Conservation (phyloP, 2,888 invertebrate species). For the Dicyrtoma fusca region DNA sequence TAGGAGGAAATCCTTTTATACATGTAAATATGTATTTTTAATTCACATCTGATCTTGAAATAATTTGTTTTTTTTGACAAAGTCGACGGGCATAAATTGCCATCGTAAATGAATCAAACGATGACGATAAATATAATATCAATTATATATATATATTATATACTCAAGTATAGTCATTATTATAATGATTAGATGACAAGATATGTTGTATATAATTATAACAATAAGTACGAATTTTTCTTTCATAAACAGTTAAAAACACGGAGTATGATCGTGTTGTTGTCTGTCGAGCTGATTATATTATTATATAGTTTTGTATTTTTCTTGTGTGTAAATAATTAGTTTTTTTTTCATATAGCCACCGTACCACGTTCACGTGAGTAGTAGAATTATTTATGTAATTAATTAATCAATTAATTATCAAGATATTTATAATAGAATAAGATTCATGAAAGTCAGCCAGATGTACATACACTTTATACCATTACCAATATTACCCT, state of each 20-base stretch:
- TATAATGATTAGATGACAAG: slow-evolving; percentile 35
- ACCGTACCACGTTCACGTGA: no score
- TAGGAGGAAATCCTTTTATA: slow-evolving; percentile 26
- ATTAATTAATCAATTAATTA: no score
- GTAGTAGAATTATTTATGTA: no score
- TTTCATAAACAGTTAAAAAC: slow-evolving; percentile 9
- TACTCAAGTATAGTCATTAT: background rate
- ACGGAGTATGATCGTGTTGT: background rate
- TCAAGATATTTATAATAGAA: no score
- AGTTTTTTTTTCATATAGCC: no score
- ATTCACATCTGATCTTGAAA: slow-evolving; percentile 24
- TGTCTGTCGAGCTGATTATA: slow-evolving; percentile 1
- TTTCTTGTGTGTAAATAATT: no score
- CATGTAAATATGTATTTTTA: slow-evolving; percentile 37
- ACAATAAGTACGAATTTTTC: slow-evolving; percentile 38
- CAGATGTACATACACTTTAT: no score
- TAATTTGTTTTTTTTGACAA: slow-evolving; percentile 15
- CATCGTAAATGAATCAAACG: background rate
- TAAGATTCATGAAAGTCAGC: no score
- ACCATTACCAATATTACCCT: no score
- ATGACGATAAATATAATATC: background rate
- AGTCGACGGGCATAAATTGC: background rate
- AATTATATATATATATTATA: slow-evolving; percentile 4
- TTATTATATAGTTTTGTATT: background rate
- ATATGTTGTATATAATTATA: slow-evolving; percentile 35